These are phyloP conservation scores for Clarias platycephalus DNA, from an alignment of 2,797 vertebrate genomes.

Conservation along the genomic window DNA sequence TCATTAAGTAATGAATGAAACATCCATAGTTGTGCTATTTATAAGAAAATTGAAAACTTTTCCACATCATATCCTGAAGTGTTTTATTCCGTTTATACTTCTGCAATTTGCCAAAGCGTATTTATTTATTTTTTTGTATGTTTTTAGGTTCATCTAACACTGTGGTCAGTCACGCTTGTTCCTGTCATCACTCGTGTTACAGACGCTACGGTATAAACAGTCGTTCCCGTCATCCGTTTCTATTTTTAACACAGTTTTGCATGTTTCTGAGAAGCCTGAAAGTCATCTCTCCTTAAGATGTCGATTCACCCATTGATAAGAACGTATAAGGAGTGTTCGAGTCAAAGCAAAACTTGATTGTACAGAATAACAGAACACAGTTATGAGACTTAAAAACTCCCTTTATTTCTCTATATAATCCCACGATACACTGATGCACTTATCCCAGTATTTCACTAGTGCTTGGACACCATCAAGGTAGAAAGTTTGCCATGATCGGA, in stretches of 20 bases:
- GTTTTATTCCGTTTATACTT: neutral
- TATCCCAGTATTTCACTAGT: too few species aligned
- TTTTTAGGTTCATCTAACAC: neutral
- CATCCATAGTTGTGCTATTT: neutral
- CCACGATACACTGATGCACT: too few species aligned
- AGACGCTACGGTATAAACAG: neutral
- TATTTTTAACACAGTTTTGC: neutral
- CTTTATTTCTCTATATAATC: too few species aligned
- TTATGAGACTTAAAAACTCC: too few species aligned
- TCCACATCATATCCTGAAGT: neutral
- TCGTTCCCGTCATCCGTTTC: neutral
- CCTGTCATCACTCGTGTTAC: neutral
- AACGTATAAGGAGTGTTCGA: too few species aligned
- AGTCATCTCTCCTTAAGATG: too few species aligned
- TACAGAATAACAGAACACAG: too few species aligned
- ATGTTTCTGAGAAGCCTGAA: neutral
- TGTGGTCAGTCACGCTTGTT: neutral
- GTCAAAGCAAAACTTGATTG: too few species aligned
- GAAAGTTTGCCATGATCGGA: too few species aligned
- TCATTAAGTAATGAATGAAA: neutral
- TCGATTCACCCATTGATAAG: too few species aligned
- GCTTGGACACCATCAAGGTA: too few species aligned
- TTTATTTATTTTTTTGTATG: neutral
- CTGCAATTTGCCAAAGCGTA: neutral
- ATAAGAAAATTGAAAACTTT: neutral